Evolutionary conservation across 2,888 invertebrate species (phyloP), one percentile per base, ranked within the genome.

Genomic region (Antitype chi): DNA sequence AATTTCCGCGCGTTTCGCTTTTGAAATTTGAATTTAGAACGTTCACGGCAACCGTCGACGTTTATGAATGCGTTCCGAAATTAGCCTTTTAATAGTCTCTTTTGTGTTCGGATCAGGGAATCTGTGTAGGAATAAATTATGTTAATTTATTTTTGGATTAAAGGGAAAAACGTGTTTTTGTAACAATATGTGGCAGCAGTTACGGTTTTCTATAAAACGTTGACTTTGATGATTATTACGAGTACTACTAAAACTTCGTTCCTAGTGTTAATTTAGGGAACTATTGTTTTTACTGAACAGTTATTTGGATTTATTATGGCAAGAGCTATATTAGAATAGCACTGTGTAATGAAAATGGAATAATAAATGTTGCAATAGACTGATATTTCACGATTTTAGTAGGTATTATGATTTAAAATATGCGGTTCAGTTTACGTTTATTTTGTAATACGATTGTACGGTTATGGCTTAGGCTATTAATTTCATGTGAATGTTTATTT

Each of bases 1-100:
- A 88, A 82, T 87, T 86, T 71, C 87, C 74, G 70, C 84, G 85
- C 85, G 87, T 81, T 88, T 85, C 67, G 75, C 82, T 78, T 86
- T 87, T 82, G 82, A n/a, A 89, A 88, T 90, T 91, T 88, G 84
- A 90, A 89, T 91, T 90, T 88, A 84, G 88, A 89, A 89, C 87
- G 87, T 74, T 87, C 81, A 77, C 71, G 81, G 82, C 87, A 87
- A 86, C 89, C 86, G 82, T 62, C 85, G 84, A 77, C 87, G 84
- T 88, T 90, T 89, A 90, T 89, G 90, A 89, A 89, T 89, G 88
- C 91, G 90, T 90, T 90, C 90, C 76, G 88, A 90, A 90, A 91
- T 91, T 91, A 91, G 89, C 87, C 89, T 89, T 91, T 90, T 89
- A 87, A 88, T 86, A 82, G 89, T 85, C 85, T 78, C 81, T 84